Conservation (phyloP, 2,113 vertebrate genomes). For the Mola mola region DNA sequence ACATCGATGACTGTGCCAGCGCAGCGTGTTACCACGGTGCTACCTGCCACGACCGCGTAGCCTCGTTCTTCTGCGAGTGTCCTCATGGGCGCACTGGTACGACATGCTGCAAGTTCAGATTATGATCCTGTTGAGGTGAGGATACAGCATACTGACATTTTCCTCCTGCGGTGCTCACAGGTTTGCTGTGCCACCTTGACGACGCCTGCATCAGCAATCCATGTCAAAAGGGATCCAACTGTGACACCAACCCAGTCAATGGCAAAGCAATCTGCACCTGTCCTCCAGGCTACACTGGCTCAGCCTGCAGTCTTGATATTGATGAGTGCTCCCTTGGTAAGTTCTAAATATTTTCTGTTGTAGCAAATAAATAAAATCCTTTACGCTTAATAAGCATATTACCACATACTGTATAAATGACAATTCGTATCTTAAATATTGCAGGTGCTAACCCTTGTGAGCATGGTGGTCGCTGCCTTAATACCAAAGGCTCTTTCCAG, state of each 20-base stretch:
- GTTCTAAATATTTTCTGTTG: background rate
- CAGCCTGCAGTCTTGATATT: slow-evolving; percentile 94
- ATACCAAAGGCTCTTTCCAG: slow-evolving; percentile 95
- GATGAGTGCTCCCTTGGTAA: slow-evolving; percentile 93
- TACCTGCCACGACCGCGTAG: slow-evolving; percentile 94
- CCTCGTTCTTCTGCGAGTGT: slow-evolving; percentile 98
- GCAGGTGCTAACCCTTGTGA: slow-evolving; percentile 95
- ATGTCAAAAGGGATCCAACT: slow-evolving; percentile 96
- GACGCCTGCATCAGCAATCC: slow-evolving; percentile 98
- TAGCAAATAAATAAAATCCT: background rate
- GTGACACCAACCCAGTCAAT: slow-evolving; percentile 96
- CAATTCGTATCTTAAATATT: slow-evolving; percentile 8
- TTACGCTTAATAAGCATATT: background rate
- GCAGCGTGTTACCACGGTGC: slow-evolving; percentile 91
- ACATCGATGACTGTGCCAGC: slow-evolving; percentile 94
- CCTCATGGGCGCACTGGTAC: slow-evolving; percentile 93
- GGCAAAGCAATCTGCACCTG: slow-evolving; percentile 98
- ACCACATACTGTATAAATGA: slow-evolving; percentile 5
- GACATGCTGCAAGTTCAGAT: background rate
- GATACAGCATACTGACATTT: background rate
- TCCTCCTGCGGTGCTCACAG: slow-evolving; percentile 64
- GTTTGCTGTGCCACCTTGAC: slow-evolving; percentile 92
- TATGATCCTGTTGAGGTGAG: background rate
- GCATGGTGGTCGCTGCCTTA: slow-evolving; percentile 93
- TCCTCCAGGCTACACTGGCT: slow-evolving; percentile 91